Evolutionary conservation across 2,888 invertebrate species (phyloP), one percentile per base, ranked within the genome.

Genomic region (Abrostola triplasia): DNA sequence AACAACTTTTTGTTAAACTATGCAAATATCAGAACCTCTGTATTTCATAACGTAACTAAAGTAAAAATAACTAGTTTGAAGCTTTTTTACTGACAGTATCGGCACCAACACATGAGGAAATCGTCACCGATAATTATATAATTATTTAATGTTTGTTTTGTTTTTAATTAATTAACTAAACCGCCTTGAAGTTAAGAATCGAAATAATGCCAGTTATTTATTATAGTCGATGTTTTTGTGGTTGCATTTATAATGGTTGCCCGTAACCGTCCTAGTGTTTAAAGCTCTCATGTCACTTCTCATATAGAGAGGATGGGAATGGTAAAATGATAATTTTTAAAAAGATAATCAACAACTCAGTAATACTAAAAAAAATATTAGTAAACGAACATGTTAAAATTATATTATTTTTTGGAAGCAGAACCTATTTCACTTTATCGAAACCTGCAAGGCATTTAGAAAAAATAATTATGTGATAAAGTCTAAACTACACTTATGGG

Each of bases 91-190:
- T 76, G 57, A 60, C 65, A 66, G 53, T 12, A 40, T 47, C 56
- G 44, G 41, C 57, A 47, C 10, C 36, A 59, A 52, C 61, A 75
- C 75, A 73, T 70, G 56, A 81, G 83, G 82, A 84, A 84, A 82
- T 73, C 61, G 79, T 50, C 42, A 57, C 69, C 44, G 44, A 70
- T 66, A 83, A 81, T 68, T 70, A 76, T 50, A 73, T 72, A 73
- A 77, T 80, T 81, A 79, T 77, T 76, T 72, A 50, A 68, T 79
- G 80, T 83, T 81, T 85, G 76, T 83, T 84, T 85, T 80, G 82
- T 82, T 76, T 24, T 79, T 78, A 80, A 86, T 86, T 86, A 85
- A 86, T 85, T 76, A 81, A 77, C 74, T 58, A 37, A 82, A 71
- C 76, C 61, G 69, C 86, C 86, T 86, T 86, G 86, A 76, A 59